phyloP scores from a whole-genome alignment of 2,888 invertebrate genomes.

The Chrysina gloriosa region DNA sequence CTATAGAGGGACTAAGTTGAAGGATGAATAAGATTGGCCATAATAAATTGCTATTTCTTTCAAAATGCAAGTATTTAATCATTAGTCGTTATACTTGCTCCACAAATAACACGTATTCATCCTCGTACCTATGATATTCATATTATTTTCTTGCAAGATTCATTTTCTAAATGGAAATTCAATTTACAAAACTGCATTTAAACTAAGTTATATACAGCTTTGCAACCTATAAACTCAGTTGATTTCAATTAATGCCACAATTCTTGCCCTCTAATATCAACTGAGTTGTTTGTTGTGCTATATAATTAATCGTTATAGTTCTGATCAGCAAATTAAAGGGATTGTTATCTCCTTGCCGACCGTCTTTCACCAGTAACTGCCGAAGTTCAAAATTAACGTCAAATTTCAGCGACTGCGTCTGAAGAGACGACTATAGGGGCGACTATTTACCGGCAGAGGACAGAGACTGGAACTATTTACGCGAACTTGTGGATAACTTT shows the following conservation, averaged over 20 bases:
- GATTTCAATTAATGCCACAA: conserved; percentile 9
- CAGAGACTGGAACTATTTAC: conserved; percentile 41
- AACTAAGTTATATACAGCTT: too few relatives aligned
- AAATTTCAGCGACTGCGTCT: conserved; percentile 31
- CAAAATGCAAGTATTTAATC: too few relatives aligned
- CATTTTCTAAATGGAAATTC: background rate
- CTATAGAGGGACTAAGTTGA: too few relatives aligned
- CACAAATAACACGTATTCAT: too few relatives aligned
- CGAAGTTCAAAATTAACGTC: conserved; percentile 41
- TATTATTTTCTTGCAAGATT: background rate
- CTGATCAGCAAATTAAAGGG: conserved; percentile 34
- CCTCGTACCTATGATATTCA: too few relatives aligned
- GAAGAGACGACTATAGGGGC: conserved; percentile 24
- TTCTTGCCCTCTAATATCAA: conserved; percentile 24
- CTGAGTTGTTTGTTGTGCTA: conserved; percentile 18
- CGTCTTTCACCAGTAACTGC: conserved; percentile 24
- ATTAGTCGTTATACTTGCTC: too few relatives aligned
- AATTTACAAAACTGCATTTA: too few relatives aligned
- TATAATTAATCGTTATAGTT: conserved; percentile 32
- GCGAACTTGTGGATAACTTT: conserved; percentile 50
- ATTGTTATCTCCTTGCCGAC: conserved; percentile 23
- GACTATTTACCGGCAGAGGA: conserved; percentile 29
- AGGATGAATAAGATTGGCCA: too few relatives aligned
- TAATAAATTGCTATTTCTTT: too few relatives aligned
- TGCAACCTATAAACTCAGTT: background rate